Percentiles rank a stretch among this genome's conserved stretches.
phyloP scores from a whole-genome alignment of 2,113 vertebrate genomes.

The Montifringilla adamsi region DNA sequence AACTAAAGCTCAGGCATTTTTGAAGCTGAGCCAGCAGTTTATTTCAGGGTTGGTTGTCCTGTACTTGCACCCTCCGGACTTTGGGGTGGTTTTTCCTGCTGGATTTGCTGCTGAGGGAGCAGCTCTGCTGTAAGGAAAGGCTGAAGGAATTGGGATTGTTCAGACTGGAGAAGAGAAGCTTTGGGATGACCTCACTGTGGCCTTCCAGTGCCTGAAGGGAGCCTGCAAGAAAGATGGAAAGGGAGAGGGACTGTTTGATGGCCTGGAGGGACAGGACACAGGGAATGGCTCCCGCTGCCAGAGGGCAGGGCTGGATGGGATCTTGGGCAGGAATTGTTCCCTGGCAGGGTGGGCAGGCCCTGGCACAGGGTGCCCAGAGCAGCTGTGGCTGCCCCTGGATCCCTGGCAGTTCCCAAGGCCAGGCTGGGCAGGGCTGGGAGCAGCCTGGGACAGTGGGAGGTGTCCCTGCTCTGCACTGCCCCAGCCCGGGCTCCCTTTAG shows the following conservation, averaged over 20 bases:
- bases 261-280: accelerated
- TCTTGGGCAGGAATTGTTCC: background rate
- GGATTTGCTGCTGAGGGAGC: background rate
- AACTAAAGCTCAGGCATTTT: background rate
- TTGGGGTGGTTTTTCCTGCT: background rate
- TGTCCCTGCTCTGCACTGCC: background rate
- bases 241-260: too few species aligned
- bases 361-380: background rate
- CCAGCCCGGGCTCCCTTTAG: background rate
- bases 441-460: accelerated
- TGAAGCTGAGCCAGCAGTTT: background rate
- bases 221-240: background rate
- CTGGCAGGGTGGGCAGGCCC: background rate
- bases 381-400: background rate
- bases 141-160: background rate
- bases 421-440: background rate
- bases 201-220: background rate
- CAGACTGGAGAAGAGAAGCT: background rate
- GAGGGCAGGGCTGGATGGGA: background rate
- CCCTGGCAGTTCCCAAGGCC: background rate
- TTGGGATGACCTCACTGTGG: background rate
- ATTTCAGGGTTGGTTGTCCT: background rate
- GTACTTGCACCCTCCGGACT: background rate
- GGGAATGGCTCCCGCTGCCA: background rate
- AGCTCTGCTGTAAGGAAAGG: background rate